Base-by-base conservation (phyloP, 1,140 invertebrate species). In the Globodera ellingtonae region DNA sequence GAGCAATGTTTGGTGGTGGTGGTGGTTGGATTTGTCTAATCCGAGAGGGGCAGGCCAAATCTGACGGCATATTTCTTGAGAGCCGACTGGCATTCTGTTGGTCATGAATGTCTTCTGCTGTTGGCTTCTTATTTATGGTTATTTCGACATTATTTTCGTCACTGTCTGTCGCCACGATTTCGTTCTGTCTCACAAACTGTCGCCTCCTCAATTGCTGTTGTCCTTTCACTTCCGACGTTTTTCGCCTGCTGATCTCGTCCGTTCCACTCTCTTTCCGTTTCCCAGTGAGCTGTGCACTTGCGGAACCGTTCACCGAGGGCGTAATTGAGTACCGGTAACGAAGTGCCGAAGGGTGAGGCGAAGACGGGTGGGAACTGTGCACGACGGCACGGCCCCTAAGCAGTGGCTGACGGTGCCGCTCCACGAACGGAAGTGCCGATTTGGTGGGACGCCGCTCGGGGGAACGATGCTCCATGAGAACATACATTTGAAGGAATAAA, bases 381-480 rank as follows among this genome's bases (percentile, higher is more conserved):
- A 76, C 67, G 50, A 67, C 18, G 67, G 75, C 75, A 46, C 75
- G 75, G 21, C 44, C 75, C 10, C 75, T 9, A 6, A 77, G 69
- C 46, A 77, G 21, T 21, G 52, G 62, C 50, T 67, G 52, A 66
- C 50, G 75, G n/a, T 77, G 75, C 24, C 69, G 75, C n/a, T 77
- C 65, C 7, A 62, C 21, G 44, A 59, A 77, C 5, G n/a, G 56
- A 48, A 35, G 35, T 35, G 62, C 65, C 59, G 75, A 15, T 59
- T 15, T 35, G 56, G 48, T 24, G 18, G 69, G 62, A 24, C 62
- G 56, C n/a, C 75, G 46, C 62, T 70, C 67, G 35, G 67, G 67
- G 4, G 67, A 70, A 18, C 67, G 69, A 66, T 77, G 75, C 18
- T 77, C 75, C 75, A 77, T 77, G 21, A 77, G 69, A 62, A 77